A percentile compares a stretch with the other conserved stretches of the same genome.
These are phyloP conservation scores for Piezodorus guildinii DNA, from an alignment of 1,140 invertebrate species.

Conservation along the genomic window DNA sequence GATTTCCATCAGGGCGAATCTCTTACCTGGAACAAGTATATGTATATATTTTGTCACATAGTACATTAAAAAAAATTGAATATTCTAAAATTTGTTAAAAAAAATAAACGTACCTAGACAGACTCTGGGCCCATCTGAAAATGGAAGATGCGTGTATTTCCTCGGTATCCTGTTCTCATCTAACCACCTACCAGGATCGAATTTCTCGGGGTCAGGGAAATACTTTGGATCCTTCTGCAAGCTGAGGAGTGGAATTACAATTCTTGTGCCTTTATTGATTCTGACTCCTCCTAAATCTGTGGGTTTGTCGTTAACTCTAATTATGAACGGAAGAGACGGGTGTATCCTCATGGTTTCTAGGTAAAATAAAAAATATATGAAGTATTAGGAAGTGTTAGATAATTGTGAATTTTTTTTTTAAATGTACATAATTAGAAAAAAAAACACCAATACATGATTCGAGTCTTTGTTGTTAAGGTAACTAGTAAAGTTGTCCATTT, in stretches of 20 bases:
- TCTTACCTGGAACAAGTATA: not conserved
- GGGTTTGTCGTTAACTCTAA: constrained; percentile 39
- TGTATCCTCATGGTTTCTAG: constrained; percentile 44
- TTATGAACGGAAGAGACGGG: constrained; percentile 36
- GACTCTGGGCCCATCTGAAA: constrained; percentile 46
- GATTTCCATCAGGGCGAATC: not conserved
- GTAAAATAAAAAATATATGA: not conserved
- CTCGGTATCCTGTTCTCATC: constrained; percentile 26
- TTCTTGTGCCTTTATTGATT: constrained; percentile 30
- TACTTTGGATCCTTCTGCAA: constrained; percentile 35
- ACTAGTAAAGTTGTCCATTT: too few species aligned
- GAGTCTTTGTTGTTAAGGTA: too few species aligned
- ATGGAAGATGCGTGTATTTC: constrained; percentile 38
- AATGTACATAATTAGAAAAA: too few species aligned
- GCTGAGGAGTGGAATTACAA: constrained; percentile 34
- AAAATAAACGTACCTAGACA: constrained; percentile 40
- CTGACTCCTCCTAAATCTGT: constrained; percentile 28
- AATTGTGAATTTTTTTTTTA: too few species aligned
- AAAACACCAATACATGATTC: too few species aligned
- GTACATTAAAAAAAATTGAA: too few species aligned
- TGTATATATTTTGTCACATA: too few species aligned
- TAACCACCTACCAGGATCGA: constrained; percentile 34
- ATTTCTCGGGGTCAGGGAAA: constrained; percentile 34
- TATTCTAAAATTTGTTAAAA: too few species aligned
- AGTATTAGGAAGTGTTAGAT: too few species aligned